Percentiles rank a stretch among this genome's conserved stretches.
Conservation (phyloP, 1,140 invertebrate genomes). For the Procambarus clarkii region DNA sequence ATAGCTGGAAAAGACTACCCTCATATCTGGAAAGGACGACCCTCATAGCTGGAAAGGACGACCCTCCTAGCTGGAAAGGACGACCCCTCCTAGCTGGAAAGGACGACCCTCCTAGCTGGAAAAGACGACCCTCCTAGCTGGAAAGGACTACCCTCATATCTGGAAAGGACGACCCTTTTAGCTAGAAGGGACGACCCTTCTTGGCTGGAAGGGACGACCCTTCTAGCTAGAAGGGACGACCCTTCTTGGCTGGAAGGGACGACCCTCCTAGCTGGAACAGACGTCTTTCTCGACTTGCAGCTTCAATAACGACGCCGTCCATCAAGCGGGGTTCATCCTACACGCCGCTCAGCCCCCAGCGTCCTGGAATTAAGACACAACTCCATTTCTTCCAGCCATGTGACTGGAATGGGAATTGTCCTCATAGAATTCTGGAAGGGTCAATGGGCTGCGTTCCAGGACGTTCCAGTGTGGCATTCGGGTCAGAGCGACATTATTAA, state of each 20-base stretch:
- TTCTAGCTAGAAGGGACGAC: neutral
- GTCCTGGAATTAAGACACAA: slow-evolving; percentile 60
- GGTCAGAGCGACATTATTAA: slow-evolving; percentile 57
- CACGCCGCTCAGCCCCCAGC: slow-evolving; percentile 5
- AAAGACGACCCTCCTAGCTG: neutral
- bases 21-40: neutral
- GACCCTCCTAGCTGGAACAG: neutral
- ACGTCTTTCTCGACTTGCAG: slow-evolving; percentile 7
- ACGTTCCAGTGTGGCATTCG: slow-evolving; percentile 52
- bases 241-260: neutral
- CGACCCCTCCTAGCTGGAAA: no score
- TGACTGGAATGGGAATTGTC: slow-evolving; percentile 68
- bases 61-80: no score
- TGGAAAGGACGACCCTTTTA: no score
- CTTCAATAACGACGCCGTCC: slow-evolving; percentile 56
- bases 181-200: no score
- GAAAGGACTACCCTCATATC: neutral
- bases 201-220: no score
- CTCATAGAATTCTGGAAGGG: slow-evolving; percentile 62
- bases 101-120: neutral
- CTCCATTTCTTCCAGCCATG: slow-evolving; percentile 61
- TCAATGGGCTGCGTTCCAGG: slow-evolving; percentile 57
- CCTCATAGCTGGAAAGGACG: neutral
- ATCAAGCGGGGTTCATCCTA: slow-evolving; percentile 31
- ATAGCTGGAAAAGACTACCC: no score